These are phyloP conservation scores for Rhinella marina DNA, from an alignment of 2,797 vertebrate genomes.

Conservation along the genomic window DNA sequence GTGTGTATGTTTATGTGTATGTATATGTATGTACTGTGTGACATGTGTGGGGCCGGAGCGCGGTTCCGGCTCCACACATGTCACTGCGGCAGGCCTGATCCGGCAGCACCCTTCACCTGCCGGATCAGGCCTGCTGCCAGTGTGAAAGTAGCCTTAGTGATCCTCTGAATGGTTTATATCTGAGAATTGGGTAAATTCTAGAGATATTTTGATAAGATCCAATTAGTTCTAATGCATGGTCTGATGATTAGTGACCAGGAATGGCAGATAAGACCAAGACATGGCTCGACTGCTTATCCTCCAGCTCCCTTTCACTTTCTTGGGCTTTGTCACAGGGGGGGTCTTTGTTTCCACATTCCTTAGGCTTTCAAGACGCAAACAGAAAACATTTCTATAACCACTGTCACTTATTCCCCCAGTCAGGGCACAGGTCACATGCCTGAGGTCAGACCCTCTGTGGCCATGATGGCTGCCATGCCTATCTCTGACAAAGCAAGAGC, in stretches of 20 bases:
- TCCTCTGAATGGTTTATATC: neutral
- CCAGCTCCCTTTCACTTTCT: conserved; percentile 18
- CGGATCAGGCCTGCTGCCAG: too few species aligned
- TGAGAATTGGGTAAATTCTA: neutral
- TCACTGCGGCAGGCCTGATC: too few species aligned
- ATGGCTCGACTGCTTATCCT: neutral
- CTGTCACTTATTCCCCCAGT: conserved; percentile 14
- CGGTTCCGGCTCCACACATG: too few species aligned
- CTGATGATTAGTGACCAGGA: conserved; percentile 7
- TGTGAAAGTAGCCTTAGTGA: neutral
- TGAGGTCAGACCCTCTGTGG: conserved; percentile 3
- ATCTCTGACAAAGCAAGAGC: neutral
- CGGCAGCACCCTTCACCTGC: too few species aligned
- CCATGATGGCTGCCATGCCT: neutral
- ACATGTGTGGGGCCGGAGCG: too few species aligned
- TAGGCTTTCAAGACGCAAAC: conserved; percentile 23
- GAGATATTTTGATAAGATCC: neutral
- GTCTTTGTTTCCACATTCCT: conserved; percentile 53
- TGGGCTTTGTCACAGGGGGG: conserved; percentile 22
- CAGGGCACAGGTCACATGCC: conserved; percentile 41
- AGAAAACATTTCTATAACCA: conserved; percentile 40
- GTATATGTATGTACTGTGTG: too few species aligned
- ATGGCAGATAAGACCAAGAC: conserved; percentile 22
- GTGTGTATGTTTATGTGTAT: too few species aligned
- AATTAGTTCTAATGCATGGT: neutral